phyloP scores from a whole-genome alignment of 2,797 vertebrate genomes.

The Enteromius unitaeniatus region DNA sequence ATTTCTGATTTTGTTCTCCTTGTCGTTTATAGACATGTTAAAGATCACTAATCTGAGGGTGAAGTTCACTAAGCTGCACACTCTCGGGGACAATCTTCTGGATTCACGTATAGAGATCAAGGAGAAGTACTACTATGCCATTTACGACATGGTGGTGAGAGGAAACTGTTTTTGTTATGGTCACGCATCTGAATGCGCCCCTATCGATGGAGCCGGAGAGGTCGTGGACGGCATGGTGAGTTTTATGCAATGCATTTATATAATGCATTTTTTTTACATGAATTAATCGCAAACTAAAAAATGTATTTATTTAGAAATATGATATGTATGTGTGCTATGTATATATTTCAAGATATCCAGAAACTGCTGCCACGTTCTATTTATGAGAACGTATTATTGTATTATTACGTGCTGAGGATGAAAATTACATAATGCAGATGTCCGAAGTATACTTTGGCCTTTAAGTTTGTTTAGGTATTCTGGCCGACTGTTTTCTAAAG shows the following conservation, averaged over 20 bases:
- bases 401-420: no score
- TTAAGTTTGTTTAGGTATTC: no score
- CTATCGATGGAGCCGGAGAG: conserved; percentile 76
- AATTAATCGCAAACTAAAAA: no score
- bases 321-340: no score
- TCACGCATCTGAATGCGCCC: conserved; percentile 93
- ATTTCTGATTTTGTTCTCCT: not conserved
- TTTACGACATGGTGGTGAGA: conserved; percentile 96
- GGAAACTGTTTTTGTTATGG: conserved; percentile 99
- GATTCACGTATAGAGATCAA: conserved; percentile 96
- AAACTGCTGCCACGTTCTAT: no score
- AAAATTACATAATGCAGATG: no score
- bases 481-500: no score
- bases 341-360: no score
- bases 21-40: conserved; percentile 82
- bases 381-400: no score
- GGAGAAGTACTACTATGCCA: conserved; percentile 95
- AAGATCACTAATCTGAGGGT: conserved; percentile 96
- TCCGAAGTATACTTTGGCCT: no score
- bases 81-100: conserved; percentile 93
- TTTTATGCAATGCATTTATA: not conserved
- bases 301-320: no score
- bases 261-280: not conserved
- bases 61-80: conserved; percentile 91
- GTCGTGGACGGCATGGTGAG: conserved; percentile 91